Evolutionary conservation across 2,113 vertebrate species (phyloP).

Genomic region (Bothrops jararaca): DNA sequence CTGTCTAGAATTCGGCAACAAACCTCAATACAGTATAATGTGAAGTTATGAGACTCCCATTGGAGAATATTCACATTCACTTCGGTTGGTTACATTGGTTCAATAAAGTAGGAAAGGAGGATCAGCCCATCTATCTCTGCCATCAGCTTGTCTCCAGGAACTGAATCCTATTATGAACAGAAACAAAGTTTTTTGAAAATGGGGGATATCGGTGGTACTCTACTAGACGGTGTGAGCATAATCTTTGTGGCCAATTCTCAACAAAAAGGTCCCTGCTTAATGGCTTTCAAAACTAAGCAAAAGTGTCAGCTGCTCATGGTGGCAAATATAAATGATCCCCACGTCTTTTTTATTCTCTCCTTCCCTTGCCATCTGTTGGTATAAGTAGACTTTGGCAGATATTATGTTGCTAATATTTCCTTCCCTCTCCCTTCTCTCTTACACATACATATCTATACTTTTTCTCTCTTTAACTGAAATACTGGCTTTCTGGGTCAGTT

Average conservation of each 20-base stretch:
- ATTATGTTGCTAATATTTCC: background rate
- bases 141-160: background rate
- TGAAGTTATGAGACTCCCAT: background rate
- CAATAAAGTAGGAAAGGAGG: background rate
- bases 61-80: background rate
- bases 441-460: background rate
- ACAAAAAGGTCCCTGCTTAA: constrained; percentile 5
- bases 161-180: background rate
- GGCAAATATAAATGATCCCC: constrained; percentile 9
- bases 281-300: constrained; percentile 13
- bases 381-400: background rate
- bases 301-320: constrained; percentile 6
- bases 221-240: background rate
- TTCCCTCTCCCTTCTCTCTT: no score
- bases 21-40: background rate
- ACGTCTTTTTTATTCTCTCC: background rate
- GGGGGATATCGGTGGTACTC: background rate
- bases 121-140: background rate
- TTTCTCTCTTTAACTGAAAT: background rate
- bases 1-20: background rate
- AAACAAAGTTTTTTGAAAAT: constrained; percentile 16
- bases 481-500: background rate
- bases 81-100: constrained; percentile 12
- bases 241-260: constrained; percentile 9
- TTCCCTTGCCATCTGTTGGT: constrained; percentile 4